Evolutionary conservation across 2,888 invertebrate genomes (phyloP).

Genomic region (Thysanoteuthis rhombus): DNA sequence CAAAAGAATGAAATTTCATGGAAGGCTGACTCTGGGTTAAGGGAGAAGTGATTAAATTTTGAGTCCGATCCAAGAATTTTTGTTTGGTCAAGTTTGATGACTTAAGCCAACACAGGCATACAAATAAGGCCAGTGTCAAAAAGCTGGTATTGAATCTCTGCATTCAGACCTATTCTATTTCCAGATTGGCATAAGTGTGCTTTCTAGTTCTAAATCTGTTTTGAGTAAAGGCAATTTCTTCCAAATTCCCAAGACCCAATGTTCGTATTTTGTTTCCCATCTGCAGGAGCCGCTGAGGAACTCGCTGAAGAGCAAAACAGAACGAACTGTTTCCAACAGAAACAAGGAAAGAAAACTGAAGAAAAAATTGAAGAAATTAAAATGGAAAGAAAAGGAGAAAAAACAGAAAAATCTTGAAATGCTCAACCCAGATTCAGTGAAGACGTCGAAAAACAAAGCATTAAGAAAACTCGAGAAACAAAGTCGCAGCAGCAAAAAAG

Average conservation of each 20-base stretch:
- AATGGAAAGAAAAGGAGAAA: conserved; percentile 84
- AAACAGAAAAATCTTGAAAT: conserved; percentile 70
- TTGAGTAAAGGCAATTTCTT: no score
- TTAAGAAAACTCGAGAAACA: conserved; percentile 76
- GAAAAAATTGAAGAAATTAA: conserved; percentile 69
- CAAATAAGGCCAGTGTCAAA: no score
- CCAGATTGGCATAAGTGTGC: no score
- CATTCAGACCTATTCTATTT: no score
- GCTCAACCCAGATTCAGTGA: conserved; percentile 71
- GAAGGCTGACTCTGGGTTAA: no score
- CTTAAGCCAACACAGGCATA: no score
- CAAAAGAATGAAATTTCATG: no score
- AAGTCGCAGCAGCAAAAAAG: conserved; percentile 51
- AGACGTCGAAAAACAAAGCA: conserved; percentile 73
- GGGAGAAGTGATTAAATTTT: no score
- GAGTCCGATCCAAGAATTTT: no score
- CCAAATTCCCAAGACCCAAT: not conserved
- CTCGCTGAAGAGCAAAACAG: conserved; percentile 78
- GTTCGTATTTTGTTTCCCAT: conserved; percentile 19
- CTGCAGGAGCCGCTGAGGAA: conserved; percentile 64
- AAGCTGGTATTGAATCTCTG: no score
- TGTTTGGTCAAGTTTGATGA: no score
- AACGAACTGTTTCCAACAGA: conserved; percentile 86
- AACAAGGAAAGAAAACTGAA: conserved; percentile 81
- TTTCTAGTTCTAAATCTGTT: no score